These are phyloP conservation scores for Labeo calbasu DNA, from an alignment of 2,797 vertebrate species.

Conservation along the genomic window DNA sequence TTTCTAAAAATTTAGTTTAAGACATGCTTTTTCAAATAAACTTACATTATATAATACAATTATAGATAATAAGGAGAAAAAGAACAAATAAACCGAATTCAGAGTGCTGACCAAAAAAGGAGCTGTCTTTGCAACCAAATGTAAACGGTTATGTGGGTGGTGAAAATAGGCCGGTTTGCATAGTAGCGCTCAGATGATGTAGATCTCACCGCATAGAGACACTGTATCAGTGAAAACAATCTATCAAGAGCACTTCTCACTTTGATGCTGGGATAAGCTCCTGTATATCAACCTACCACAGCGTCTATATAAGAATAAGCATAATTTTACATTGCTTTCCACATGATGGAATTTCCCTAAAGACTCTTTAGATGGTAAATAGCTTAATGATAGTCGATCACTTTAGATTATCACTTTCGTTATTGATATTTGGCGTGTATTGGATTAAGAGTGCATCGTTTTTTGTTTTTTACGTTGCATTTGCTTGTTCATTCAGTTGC, in stretches of 20 bases:
- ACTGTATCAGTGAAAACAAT: constrained; percentile 37
- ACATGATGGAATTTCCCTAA: constrained; percentile 13
- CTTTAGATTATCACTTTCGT: constrained; percentile 25
- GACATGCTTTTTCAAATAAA: background rate
- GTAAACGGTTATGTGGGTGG: constrained; percentile 39
- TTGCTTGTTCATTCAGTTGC: background rate
- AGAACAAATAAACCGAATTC: background rate
- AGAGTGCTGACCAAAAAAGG: constrained; percentile 10
- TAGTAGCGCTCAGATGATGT: background rate
- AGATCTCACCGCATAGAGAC: constrained; percentile 7
- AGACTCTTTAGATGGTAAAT: background rate
- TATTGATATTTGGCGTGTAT: background rate
- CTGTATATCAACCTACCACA: background rate
- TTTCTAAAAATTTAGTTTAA: background rate
- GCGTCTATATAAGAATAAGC: background rate
- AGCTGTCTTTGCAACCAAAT: constrained; percentile 2
- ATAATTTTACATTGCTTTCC: background rate
- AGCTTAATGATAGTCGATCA: constrained; percentile 11
- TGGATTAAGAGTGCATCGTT: background rate
- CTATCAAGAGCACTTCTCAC: constrained; percentile 43
- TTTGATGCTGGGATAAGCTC: constrained; percentile 32
- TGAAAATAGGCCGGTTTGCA: constrained; percentile 47
- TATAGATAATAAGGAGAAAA: background rate
- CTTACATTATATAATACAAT: background rate
- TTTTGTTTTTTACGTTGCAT: background rate